Percentiles rank a stretch among this genome's conserved stretches.
Evolutionary conservation across 1,140 invertebrate genomes (phyloP).

Genomic region (Globodera rostochiensis): DNA sequence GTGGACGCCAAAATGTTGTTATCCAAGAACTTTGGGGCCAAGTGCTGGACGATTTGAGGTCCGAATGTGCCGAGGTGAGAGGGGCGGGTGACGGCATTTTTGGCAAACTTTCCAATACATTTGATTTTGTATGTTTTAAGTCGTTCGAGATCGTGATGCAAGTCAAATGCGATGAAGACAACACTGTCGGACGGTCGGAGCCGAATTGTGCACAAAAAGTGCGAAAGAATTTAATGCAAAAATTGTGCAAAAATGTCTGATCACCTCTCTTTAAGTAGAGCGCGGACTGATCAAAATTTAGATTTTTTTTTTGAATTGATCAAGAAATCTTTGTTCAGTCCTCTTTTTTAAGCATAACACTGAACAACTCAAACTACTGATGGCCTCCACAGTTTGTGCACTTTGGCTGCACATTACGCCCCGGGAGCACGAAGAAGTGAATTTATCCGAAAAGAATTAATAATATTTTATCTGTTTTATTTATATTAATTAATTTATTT

Average conservation of each 20-base stretch:
- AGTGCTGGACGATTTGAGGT: constrained; percentile 42
- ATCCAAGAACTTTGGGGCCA: constrained; percentile 43
- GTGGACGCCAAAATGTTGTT: constrained; percentile 28
- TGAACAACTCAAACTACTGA: constrained; percentile 44
- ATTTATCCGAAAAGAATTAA: not conserved
- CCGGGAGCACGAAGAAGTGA: constrained; percentile 39
- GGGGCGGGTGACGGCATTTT: not conserved
- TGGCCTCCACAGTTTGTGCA: constrained; percentile 38
- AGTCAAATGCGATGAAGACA: not conserved
- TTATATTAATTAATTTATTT: too few species aligned
- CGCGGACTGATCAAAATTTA: not conserved
- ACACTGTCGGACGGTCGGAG: not conserved
- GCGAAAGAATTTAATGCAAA: too few species aligned
- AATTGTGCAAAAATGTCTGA: too few species aligned
- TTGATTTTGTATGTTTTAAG: constrained; percentile 27
- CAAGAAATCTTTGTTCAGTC: not conserved
- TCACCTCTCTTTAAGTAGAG: not conserved
- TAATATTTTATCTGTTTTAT: too few species aligned
- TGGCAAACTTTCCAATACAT: not conserved
- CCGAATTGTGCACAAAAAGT: not conserved
- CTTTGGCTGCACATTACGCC: constrained; percentile 48
- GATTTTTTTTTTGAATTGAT: too few species aligned
- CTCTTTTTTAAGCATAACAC: not conserved
- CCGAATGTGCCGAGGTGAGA: constrained; percentile 41
- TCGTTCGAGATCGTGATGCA: constrained; percentile 5